phyloP scores from a whole-genome alignment of 2,888 invertebrate genomes.

The Pediacus dermestoides region DNA sequence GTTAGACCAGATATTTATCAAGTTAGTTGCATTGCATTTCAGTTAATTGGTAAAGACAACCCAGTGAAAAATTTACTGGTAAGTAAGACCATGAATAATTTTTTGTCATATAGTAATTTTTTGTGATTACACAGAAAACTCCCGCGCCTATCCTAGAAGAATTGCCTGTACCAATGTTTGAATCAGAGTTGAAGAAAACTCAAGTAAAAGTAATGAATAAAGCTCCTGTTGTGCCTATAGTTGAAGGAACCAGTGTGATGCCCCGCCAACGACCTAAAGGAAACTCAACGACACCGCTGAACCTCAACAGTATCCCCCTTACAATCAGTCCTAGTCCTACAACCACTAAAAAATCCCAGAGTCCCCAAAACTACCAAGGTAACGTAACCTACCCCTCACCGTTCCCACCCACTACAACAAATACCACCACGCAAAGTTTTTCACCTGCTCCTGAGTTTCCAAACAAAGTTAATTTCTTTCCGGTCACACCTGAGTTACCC shows the following conservation, averaged over 20 bases:
- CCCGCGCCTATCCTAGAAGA: conserved; percentile 62
- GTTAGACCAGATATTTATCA: conserved; percentile 84
- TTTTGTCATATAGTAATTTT: neutral
- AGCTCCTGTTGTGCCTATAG: conserved; percentile 48
- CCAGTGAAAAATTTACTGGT: conserved; percentile 79
- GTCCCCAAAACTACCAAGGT: conserved; percentile 34
- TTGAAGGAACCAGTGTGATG: conserved; percentile 76
- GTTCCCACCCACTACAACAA: conserved; percentile 27
- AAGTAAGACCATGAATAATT: conserved; percentile 46
- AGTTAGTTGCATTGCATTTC: conserved; percentile 72
- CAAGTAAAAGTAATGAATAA: conserved; percentile 46
- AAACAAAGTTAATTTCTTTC: conserved; percentile 15
- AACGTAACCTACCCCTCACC: conserved; percentile 25
- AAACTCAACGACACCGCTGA: conserved; percentile 48
- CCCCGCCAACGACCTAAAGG: conserved; percentile 81
- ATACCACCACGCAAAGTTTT: conserved; percentile 20
- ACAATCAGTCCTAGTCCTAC: conserved; percentile 57
- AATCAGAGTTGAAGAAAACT: conserved; percentile 65
- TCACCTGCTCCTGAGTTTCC: conserved; percentile 27
- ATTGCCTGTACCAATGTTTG: conserved; percentile 63
- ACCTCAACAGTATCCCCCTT: conserved; percentile 50
- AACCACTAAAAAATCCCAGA: conserved; percentile 44
- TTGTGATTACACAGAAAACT: conserved; percentile 57
- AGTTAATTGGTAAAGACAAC: conserved; percentile 66
- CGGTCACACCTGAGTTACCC: conserved; percentile 17